Base-by-base conservation (phyloP, 2,797 vertebrate species). In the Sebastes goodei region DNA sequence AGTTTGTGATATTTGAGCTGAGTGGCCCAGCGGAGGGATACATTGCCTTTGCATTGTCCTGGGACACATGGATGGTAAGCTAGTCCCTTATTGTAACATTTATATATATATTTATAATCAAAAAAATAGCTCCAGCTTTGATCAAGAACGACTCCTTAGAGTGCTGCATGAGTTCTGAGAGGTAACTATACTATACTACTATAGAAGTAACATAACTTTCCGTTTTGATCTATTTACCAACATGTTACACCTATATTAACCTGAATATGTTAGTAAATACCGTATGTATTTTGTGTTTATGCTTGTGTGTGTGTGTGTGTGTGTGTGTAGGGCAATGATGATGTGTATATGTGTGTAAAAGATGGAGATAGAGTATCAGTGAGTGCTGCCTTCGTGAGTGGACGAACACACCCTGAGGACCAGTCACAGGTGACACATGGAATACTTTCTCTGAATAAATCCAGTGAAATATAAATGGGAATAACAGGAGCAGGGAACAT, bases 21-120 rank as follows among this genome's bases (percentile, higher is more conserved):
- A 97, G 97, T 1, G 97, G 96, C 7, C 95, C 95, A 27, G 91
- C 92, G 23, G 93, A 95, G 52, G 97, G 97, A 73, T 97, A 97
- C 17, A 12, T 97, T 74, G 88, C 96, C 14, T 97, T 97, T 76
- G 96, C 96, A 0, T 83, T 97, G 56, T 97, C 97, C 55, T 84
- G 87, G 83, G 97, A 97, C 86, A 93, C 81, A 21, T 97, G 96
- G 96, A 97, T 97, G 97, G 97, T 97, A 84, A 92, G 95, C 92
- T 46, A 52, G 17, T 71, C n/a, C 20, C n/a, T 64, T 21, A 30
- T 1, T n/a, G 1, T 38, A 63, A 15, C 6, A 27, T 38, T 38
- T 35, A 35, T 35, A 35, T 35, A 38, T 38, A 38, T 38, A 38
- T 38, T 38, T 38, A 42, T 42, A 42, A 42, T 42, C 12, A 42